Evolutionary conservation across 2,113 vertebrate genomes (phyloP).

Genomic region (Rana temporaria): DNA sequence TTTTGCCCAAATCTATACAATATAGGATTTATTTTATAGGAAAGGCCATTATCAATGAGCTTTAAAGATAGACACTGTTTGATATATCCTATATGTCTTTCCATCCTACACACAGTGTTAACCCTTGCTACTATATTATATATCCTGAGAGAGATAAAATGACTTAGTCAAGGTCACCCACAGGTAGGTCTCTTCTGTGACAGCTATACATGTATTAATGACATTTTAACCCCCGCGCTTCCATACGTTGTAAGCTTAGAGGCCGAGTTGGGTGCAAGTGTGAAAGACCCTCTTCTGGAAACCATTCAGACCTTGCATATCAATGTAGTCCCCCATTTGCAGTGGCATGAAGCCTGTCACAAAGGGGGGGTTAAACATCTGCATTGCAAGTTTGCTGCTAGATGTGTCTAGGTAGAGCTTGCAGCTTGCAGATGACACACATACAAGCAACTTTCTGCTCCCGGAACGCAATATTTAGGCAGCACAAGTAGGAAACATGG

Average conservation of each 20-base stretch:
- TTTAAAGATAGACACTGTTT: not conserved
- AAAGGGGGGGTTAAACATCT: slow-evolving; percentile 8
- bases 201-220: not conserved
- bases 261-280: not conserved
- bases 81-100: not conserved
- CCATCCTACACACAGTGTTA: not conserved
- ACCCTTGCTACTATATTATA: not conserved
- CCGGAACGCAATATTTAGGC: not conserved
- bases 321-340: not conserved
- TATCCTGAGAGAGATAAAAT: not conserved
- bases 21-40: slow-evolving; percentile 5
- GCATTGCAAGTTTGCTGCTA: not conserved
- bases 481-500: slow-evolving; percentile 13
- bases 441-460: slow-evolving; percentile 9
- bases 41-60: slow-evolving; percentile 31
- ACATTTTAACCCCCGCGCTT: too few species aligned
- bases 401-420: too few species aligned
- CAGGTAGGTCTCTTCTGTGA: slow-evolving; percentile 3
- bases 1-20: not conserved
- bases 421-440: not conserved
- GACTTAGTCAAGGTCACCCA: slow-evolving; percentile 45
- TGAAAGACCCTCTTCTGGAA: not conserved
- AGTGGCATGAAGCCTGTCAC: rapidly evolving
- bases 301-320: not conserved
- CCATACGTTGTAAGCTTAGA: not conserved